Evolutionary conservation across 2,888 invertebrate species (phyloP).

Genomic region (Amitus sp.): DNA sequence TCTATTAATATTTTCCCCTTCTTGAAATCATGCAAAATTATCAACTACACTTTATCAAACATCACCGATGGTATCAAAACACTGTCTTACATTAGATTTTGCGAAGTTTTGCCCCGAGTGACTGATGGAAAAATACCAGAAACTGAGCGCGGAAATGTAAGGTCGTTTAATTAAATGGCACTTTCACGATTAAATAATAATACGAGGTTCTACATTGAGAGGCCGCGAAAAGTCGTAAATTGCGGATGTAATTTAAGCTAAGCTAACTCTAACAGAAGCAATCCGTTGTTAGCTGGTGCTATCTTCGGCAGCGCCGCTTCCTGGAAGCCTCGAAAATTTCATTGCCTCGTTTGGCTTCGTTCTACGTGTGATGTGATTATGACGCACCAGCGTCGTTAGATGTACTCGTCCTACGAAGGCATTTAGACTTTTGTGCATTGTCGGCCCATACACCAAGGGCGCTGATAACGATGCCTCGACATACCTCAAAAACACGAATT

Average conservation of each 20-base stretch:
- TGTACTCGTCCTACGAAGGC: constrained; percentile 48
- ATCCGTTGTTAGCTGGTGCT: constrained; percentile 32
- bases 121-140: background rate
- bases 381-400: constrained; percentile 43
- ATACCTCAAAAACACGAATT: constrained; percentile 3
- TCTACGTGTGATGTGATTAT: constrained; percentile 46
- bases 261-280: constrained; percentile 37
- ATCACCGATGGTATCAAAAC: background rate
- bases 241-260: constrained; percentile 29
- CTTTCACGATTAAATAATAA: constrained; percentile 29
- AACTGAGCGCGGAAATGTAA: constrained; percentile 26
- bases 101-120: too few species aligned
- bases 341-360: constrained; percentile 57
- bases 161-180: constrained; percentile 33
- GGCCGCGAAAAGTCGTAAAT: constrained; percentile 30
- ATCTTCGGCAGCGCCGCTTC: constrained; percentile 30
- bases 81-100: background rate
- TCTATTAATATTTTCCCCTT: too few species aligned
- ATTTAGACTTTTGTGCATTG: constrained; percentile 64
- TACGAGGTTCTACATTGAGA: constrained; percentile 33
- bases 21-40: too few species aligned
- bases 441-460: constrained; percentile 43
- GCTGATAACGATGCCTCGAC: constrained; percentile 51
- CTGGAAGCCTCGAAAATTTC: constrained; percentile 50
- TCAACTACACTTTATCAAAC: constrained; percentile 5